Base-by-base conservation (phyloP, 2,888 invertebrate genomes). In the Megalurothrips usitatus region DNA sequence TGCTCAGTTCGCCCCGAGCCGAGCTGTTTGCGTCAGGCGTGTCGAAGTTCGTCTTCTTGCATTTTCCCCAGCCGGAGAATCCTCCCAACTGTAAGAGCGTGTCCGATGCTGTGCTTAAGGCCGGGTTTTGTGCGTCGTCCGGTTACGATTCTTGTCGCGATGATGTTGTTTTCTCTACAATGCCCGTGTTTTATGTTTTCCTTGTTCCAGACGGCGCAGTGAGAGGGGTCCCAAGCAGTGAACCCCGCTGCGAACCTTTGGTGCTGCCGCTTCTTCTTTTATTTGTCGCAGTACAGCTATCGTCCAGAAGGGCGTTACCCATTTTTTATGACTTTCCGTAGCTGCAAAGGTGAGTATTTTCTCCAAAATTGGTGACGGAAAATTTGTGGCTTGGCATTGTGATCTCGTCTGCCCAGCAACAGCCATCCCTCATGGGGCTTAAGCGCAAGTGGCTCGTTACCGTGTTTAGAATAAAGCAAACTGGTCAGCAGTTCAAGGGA, bases 251-350 rank as follows among this genome's bases (percentile, higher is more conserved):
- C 63, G 68, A 75, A 28, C 79, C 68, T 82, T 82, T 81, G 82
- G 82, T 84, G 82, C 82, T 82, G 84, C 83, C 82, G 82, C 83
- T 84, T 85, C 26, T 26, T 26, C 19, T 17, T 23, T 75, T 75
- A 75, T 75, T 75, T 26, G 68, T 75, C 68, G 68, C 68, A 75
- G 68, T 23, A 75, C 68, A 84, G 84, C 84, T 85, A 84, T 91
- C 94, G 93, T 93, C 94, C 93, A 92, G 91, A 91, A 92, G 94
- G 94, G 94, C 93, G 94, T 91, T 92, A 94, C 92, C 68, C 92
- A 91, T 94, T 94, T 96, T 96, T 96, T 96, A 96, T 96, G 96
- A 95, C 95, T 95, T 95, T 95, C 95, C 94, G 93, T 94, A 94
- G 93, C 93, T 93, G 91, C 91, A 93, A 91, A 94, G 95, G 95